These are phyloP conservation scores for Spilosoma lubricipeda DNA, from an alignment of 2,888 invertebrate species.

Conservation along the genomic window DNA sequence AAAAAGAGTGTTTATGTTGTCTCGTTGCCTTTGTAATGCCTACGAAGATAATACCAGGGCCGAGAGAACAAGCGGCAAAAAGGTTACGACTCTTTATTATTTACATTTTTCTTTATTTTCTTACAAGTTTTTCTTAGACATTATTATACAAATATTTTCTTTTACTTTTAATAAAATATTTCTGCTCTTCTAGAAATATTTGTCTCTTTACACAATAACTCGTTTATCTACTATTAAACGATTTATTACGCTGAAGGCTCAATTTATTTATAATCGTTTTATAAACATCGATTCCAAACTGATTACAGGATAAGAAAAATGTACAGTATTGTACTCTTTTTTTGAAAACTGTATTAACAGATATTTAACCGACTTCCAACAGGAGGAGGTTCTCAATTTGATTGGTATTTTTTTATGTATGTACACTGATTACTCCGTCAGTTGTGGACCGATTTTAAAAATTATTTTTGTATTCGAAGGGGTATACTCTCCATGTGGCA, in stretches of 20 bases:
- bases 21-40: constrained; percentile 21
- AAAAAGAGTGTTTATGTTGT: constrained; percentile 31
- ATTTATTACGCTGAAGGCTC: not conserved
- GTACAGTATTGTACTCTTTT: no score
- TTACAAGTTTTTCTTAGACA: not conserved
- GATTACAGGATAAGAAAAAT: not conserved
- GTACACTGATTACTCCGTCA: no score
- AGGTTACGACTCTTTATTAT: not conserved
- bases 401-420: no score
- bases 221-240: not conserved
- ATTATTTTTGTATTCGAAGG: no score
- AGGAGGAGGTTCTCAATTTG: no score
- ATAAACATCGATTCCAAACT: no score
- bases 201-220: not conserved
- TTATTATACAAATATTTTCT: not conserved
- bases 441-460: no score
- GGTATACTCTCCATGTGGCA: no score
- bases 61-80: constrained; percentile 18
- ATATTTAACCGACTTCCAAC: no score
- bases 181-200: not conserved
- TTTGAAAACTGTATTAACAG: no score
- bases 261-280: not conserved
- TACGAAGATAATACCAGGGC: constrained; percentile 25
- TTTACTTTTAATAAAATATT: not conserved
- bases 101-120: constrained; percentile 12